Evolutionary conservation across 2,797 vertebrate genomes (phyloP).

Genomic region (Scleropages formosus): DNA sequence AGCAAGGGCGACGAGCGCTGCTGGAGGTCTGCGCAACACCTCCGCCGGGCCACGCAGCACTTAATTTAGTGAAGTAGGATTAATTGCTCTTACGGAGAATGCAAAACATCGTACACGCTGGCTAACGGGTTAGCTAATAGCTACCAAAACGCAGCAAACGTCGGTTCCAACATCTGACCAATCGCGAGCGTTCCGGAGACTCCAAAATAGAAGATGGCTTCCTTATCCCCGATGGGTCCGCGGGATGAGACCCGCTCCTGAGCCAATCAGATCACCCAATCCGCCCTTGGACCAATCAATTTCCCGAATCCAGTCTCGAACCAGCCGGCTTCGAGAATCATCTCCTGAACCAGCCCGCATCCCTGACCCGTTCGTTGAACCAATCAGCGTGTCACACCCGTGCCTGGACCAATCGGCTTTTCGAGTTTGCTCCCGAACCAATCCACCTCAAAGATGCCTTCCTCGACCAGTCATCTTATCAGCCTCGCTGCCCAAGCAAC

Average conservation of each 20-base stretch:
- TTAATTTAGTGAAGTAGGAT: not conserved
- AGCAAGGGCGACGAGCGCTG: not conserved
- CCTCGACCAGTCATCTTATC: slow-evolving; percentile 58
- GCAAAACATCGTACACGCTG: slow-evolving; percentile 26
- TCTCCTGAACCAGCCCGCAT: no score
- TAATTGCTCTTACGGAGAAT: not conserved
- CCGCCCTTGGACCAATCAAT: no score
- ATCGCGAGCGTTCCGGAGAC: slow-evolving; percentile 41
- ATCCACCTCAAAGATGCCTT: no score
- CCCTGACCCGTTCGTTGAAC: no score
- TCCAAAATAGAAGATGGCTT: slow-evolving; percentile 73
- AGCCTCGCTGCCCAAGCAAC: slow-evolving; percentile 24
- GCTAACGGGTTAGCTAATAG: slow-evolving; percentile 35
- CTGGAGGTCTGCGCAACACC: not conserved
- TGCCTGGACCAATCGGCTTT: slow-evolving; percentile 51
- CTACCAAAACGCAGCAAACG: not conserved
- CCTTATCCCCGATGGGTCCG: slow-evolving; percentile 49
- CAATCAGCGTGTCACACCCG: no score
- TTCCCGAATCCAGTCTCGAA: slow-evolving; percentile 64
- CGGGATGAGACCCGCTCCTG: no score
- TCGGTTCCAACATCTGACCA: slow-evolving; percentile 32
- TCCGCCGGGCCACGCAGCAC: not conserved
- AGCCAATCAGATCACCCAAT: no score
- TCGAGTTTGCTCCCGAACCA: no score
- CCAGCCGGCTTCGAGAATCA: no score